Evolutionary conservation across 2,113 vertebrate genomes (phyloP), one percentile per base, ranked within the genome.

Genomic region (Oryzias melastigma): DNA sequence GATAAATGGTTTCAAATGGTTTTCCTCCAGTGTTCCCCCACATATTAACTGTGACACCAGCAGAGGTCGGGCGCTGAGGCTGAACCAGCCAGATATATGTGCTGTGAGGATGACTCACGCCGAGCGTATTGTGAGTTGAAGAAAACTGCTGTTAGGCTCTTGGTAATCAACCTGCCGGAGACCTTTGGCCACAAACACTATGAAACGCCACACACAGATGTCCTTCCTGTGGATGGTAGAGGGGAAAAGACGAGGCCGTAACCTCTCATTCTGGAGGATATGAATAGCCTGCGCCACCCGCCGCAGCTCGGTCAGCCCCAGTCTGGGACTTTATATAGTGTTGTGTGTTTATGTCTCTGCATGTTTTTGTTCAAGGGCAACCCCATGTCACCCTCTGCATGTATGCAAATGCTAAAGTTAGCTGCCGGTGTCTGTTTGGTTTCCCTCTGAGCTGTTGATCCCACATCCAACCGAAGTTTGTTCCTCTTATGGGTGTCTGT

Each of bases 281-380:
- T 90, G 92, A 92, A 93, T 92, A 92, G 90, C 86, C 84, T 78
- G 84, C 69, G 85, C 86, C 90, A 84, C 25, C 77, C 88, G 87
- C 90, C 90, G 52, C 92, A 90, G 83, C 81, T 87, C 24, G 85
- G 89, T 90, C 88, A 80, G 88, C 70, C 89, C 83, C 47, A 74
- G 90, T 91, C 91, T 92, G 92, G 87, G 85, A 90, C 88, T 90
- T 91, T 91, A 92, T 93, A 92, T 90, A 89, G 90, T 62, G 75
- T 77, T 58, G 78, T 70, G 80, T 89, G 85, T 91, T 84, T 89
- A 86, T 82, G 83, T 84, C 82, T 83, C 79, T 70, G 75, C 76
- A 79, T 86, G 86, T 68, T 75, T 88, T 83, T 85, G 76, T 64
- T 78, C 64, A 62, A 80, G 80, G 82, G 76, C 76, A 79, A 71